These are phyloP conservation scores for Cossypha heuglini DNA, from an alignment of 2,797 vertebrate species.

Conservation along the genomic window DNA sequence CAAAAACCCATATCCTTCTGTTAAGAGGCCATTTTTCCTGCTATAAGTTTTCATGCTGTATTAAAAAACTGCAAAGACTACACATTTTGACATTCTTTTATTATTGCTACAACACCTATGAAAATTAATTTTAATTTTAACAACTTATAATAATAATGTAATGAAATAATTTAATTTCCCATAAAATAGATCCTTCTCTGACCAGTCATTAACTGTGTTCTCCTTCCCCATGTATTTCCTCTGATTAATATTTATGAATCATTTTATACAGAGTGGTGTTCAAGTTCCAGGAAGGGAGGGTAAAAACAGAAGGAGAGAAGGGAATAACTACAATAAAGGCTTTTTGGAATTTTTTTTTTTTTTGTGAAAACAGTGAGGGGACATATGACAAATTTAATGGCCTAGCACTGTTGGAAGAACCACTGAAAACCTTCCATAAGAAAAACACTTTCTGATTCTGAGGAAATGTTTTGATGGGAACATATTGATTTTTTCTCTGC, in stretches of 20 bases:
- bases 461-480: neutral
- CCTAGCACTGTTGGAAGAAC: neutral
- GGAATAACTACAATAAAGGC: neutral
- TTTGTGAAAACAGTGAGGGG: neutral
- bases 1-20: neutral
- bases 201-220: slow-evolving; percentile 4
- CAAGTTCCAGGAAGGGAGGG: neutral
- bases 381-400: neutral
- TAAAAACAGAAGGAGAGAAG: neutral
- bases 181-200: slow-evolving; percentile 5
- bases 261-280: neutral
- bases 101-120: neutral
- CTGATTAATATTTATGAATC: slow-evolving; percentile 44
- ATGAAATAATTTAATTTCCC: slow-evolving; percentile 12
- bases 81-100: slow-evolving; percentile 47
- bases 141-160: neutral
- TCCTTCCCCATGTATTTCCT: neutral
- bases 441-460: neutral
- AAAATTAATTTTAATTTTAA: slow-evolving; percentile 56
- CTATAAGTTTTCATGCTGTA: neutral
- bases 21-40: neutral
- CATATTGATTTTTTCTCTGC: neutral
- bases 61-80: slow-evolving; percentile 36
- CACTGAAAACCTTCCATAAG: neutral
- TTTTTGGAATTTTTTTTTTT: neutral